These are phyloP conservation scores for Mustela nigripes DNA, from an alignment of 2,113 vertebrate genomes.

Conservation along the genomic window DNA sequence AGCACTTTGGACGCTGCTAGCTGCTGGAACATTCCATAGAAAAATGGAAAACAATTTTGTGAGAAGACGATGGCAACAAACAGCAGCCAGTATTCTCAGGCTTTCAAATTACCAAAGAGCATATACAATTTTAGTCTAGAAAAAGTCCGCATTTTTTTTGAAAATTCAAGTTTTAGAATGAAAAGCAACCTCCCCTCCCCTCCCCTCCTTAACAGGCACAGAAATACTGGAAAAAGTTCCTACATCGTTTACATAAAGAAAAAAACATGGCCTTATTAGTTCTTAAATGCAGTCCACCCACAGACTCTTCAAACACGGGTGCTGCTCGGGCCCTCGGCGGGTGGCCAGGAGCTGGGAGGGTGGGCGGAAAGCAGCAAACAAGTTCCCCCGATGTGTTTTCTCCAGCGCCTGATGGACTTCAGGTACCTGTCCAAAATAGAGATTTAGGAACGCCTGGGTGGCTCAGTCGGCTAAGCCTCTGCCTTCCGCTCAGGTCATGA, in stretches of 20 bases:
- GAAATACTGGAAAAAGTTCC: constrained; percentile 76
- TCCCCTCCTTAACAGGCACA: constrained; percentile 59
- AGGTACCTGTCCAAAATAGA: constrained; percentile 95
- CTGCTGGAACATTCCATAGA: background rate
- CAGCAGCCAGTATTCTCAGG: constrained; percentile 32
- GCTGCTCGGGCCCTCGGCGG: constrained; percentile 86
- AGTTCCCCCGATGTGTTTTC: constrained; percentile 96
- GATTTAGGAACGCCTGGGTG: constrained; percentile 77
- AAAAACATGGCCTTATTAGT: constrained; percentile 46
- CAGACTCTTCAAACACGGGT: background rate
- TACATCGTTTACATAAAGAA: background rate
- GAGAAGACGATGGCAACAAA: background rate
- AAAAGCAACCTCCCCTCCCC: constrained; percentile 53
- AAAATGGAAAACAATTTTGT: constrained; percentile 29
- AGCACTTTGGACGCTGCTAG: constrained; percentile 14
- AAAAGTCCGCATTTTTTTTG: constrained; percentile 84
- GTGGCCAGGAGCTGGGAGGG: constrained; percentile 96
- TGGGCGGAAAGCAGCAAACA: constrained; percentile 96
- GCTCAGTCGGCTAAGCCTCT: background rate
- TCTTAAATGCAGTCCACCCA: background rate
- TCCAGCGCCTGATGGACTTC: constrained; percentile 92
- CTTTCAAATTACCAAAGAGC: constrained; percentile 83
- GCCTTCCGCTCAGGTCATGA: background rate
- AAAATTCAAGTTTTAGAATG: constrained; percentile 83
- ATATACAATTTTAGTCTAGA: constrained; percentile 87